phyloP scores from a whole-genome alignment of 2,797 vertebrate genomes.

The Sphenodon punctatus region DNA sequence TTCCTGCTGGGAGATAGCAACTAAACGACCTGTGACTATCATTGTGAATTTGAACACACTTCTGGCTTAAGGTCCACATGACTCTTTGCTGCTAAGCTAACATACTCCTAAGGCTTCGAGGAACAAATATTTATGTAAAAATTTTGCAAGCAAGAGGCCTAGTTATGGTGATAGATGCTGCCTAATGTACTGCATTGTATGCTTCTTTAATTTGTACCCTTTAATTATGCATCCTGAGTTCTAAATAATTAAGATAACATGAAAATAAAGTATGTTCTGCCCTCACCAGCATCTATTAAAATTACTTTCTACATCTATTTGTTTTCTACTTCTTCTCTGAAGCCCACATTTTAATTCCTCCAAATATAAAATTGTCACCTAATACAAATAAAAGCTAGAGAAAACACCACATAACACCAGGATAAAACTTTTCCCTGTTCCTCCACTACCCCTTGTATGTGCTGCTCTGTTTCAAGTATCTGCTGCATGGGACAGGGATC shows the following conservation, averaged over 20 bases:
- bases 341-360: too few species aligned
- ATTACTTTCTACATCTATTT: not conserved
- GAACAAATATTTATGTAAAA: slow-evolving; percentile 17
- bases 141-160: slow-evolving; percentile 3
- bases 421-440: too few species aligned
- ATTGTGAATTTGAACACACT: not conserved
- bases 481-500: too few species aligned
- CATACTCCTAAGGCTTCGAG: not conserved
- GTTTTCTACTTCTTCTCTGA: too few species aligned
- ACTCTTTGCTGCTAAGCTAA: not conserved
- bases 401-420: too few species aligned
- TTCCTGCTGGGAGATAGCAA: slow-evolving; percentile 8
- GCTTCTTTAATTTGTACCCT: not conserved
- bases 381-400: too few species aligned
- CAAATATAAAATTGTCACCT: too few species aligned
- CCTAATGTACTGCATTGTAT: not conserved
- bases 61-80: not conserved
- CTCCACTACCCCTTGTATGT: too few species aligned
- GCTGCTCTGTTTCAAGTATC: too few species aligned
- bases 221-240: slow-evolving; percentile 27
- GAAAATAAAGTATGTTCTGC: not conserved
- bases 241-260: slow-evolving; percentile 17
- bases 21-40: slow-evolving; percentile 15
- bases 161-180: slow-evolving; percentile 11
- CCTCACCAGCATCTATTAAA: not conserved